Percentiles rank a stretch among this genome's conserved stretches.
These are phyloP conservation scores for Alitta virens DNA, from an alignment of 2,888 invertebrate species.

Conservation along the genomic window DNA sequence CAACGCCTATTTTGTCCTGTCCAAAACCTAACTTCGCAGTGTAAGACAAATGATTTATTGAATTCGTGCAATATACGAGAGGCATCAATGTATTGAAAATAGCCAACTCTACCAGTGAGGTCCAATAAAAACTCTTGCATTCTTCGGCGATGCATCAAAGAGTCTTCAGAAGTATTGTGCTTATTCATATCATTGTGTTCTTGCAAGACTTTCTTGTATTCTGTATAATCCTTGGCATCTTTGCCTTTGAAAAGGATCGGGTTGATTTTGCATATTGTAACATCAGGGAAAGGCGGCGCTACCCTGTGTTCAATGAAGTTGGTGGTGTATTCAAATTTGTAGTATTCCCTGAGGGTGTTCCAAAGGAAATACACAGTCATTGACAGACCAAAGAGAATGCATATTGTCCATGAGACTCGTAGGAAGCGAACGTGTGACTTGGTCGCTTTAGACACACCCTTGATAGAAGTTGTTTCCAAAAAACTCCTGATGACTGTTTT, in stretches of 20 bases:
- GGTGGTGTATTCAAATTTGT: not conserved
- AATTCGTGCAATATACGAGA: too few species aligned
- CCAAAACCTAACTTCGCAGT: too few species aligned
- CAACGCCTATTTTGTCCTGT: too few species aligned
- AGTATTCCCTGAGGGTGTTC: not conserved
- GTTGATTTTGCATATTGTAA: constrained; percentile 1
- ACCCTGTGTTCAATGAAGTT: not conserved
- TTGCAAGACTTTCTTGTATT: too few species aligned
- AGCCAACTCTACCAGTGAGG: too few species aligned
- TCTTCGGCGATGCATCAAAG: too few species aligned
- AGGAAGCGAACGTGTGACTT: not conserved
- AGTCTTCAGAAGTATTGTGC: too few species aligned
- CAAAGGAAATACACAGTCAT: not conserved
- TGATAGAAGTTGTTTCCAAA: not conserved
- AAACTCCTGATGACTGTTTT: not conserved
- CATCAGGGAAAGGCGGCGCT: not conserved
- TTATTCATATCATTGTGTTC: too few species aligned
- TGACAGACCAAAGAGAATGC: not conserved
- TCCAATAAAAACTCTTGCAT: too few species aligned
- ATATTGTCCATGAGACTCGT: not conserved
- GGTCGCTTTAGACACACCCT: not conserved
- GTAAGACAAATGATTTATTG: too few species aligned
- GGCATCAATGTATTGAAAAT: too few species aligned
- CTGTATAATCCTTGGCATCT: too few species aligned
- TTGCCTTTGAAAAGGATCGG: not conserved